These are phyloP conservation scores for Podabrus alpinus DNA, from an alignment of 2,888 invertebrate genomes.

Conservation along the genomic window DNA sequence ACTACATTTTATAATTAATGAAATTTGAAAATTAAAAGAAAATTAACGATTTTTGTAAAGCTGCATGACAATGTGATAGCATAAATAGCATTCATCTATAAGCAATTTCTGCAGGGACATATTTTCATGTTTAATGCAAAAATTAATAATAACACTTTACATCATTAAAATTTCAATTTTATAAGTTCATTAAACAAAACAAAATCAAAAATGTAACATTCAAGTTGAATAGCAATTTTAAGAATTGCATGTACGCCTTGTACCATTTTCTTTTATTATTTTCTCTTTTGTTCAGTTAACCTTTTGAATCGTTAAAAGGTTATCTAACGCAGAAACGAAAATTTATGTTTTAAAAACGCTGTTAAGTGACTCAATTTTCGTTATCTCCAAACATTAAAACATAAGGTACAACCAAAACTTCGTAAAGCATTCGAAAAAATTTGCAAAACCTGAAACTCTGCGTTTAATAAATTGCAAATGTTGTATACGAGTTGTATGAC, in stretches of 20 bases:
- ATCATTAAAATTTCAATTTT: not conserved
- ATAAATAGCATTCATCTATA: too few relatives aligned
- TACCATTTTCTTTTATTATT: not conserved
- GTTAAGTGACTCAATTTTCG: slow-evolving; percentile 1
- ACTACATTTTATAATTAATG: too few relatives aligned
- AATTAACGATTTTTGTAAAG: too few relatives aligned
- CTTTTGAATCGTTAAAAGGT: slow-evolving; percentile 3
- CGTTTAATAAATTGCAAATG: not conserved
- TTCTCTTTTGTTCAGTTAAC: not conserved
- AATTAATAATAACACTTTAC: not conserved
- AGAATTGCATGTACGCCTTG: not conserved
- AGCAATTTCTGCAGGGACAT: not conserved
- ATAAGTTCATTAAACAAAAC: not conserved
- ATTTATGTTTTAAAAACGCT: slow-evolving; percentile 3
- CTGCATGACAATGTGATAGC: too few relatives aligned
- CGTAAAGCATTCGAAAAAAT: not conserved
- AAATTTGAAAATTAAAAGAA: too few relatives aligned
- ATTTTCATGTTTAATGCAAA: too few relatives aligned
- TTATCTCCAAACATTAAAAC: slow-evolving; percentile 1
- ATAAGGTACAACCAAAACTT: not conserved
- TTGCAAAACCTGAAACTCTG: not conserved
- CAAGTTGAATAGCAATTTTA: not conserved
- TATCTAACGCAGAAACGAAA: slow-evolving; percentile 4
- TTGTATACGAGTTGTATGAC: not conserved
- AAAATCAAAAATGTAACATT: not conserved